These are phyloP conservation scores for Procavia capensis DNA, from an alignment of 2,113 vertebrate species.

Conservation along the genomic window DNA sequence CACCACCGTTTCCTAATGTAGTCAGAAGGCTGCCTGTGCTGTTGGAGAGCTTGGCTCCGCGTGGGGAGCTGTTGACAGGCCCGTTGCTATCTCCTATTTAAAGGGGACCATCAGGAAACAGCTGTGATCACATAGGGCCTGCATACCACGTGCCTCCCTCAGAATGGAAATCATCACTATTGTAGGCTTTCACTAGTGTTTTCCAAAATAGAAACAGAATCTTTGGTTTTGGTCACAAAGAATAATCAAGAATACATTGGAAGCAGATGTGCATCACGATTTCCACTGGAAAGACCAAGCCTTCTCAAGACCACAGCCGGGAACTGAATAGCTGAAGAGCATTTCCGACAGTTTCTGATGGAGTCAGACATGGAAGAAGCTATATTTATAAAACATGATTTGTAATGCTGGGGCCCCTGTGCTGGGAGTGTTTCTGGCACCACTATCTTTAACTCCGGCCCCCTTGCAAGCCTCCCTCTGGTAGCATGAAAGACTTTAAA, in stretches of 20 bases:
- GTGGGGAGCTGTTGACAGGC: not conserved
- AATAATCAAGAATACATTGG: conserved; percentile 61
- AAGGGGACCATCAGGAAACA: not conserved
- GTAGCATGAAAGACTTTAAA: not conserved
- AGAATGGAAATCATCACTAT: conserved; percentile 17
- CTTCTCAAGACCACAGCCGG: fast-evolving
- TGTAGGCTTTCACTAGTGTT: conserved; percentile 5
- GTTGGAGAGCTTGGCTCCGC: not conserved
- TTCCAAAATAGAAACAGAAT: conserved; percentile 68
- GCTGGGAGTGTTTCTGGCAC: not conserved
- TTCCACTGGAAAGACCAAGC: not conserved
- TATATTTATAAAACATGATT: not conserved
- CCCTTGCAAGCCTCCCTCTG: not conserved
- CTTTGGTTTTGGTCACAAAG: conserved; percentile 67
- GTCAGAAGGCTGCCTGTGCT: fast-evolving
- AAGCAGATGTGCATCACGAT: conserved; percentile 27
- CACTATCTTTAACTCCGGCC: not conserved
- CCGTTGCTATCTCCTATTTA: not conserved
- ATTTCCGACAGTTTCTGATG: not conserved
- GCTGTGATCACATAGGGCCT: conserved; percentile 18
- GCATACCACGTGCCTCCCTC: not conserved
- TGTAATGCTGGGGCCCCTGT: fast-evolving
- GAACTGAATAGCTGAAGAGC: not conserved
- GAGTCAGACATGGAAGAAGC: not conserved
- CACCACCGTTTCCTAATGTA: fast-evolving